Evolutionary conservation across 2,888 invertebrate species (phyloP).

Genomic region (Thera britannica): DNA sequence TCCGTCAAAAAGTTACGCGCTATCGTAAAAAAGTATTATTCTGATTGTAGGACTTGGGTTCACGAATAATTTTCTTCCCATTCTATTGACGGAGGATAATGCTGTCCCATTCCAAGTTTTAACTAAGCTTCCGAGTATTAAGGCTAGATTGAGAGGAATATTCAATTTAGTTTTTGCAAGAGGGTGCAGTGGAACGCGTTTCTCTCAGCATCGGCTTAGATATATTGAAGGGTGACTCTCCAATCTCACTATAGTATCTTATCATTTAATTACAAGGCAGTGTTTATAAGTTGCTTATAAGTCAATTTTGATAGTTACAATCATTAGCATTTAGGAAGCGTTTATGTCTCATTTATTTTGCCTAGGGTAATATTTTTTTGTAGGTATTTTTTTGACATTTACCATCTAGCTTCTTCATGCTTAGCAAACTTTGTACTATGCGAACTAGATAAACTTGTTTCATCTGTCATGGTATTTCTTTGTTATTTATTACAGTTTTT

Average conservation of each 20-base stretch:
- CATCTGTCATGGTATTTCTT: neutral
- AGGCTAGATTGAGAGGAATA: conserved; percentile 51
- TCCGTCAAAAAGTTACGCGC: conserved; percentile 1
- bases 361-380: too few relatives aligned
- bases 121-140: conserved; percentile 37
- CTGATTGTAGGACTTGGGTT: conserved; percentile 8
- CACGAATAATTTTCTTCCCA: conserved; percentile 12
- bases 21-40: conserved; percentile 21
- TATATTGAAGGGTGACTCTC: conserved; percentile 55
- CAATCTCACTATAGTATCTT: conserved; percentile 41
- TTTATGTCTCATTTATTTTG: too few relatives aligned
- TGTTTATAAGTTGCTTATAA: neutral
- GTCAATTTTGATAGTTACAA: too few relatives aligned
- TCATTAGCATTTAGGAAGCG: too few relatives aligned
- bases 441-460: neutral
- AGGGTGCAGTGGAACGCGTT: conserved; percentile 62
- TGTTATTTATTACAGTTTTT: conserved; percentile 35
- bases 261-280: conserved; percentile 50
- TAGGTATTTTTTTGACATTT: too few relatives aligned
- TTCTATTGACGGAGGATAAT: conserved; percentile 19
- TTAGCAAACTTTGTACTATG: neutral
- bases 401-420: too few relatives aligned
- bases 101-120: conserved; percentile 40
- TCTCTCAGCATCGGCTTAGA: conserved; percentile 56
- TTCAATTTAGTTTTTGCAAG: conserved; percentile 68